Evolutionary conservation across 92 coral and sea anemone genomes (phyloP).

Genomic region (Bergia puertoricense): DNA sequence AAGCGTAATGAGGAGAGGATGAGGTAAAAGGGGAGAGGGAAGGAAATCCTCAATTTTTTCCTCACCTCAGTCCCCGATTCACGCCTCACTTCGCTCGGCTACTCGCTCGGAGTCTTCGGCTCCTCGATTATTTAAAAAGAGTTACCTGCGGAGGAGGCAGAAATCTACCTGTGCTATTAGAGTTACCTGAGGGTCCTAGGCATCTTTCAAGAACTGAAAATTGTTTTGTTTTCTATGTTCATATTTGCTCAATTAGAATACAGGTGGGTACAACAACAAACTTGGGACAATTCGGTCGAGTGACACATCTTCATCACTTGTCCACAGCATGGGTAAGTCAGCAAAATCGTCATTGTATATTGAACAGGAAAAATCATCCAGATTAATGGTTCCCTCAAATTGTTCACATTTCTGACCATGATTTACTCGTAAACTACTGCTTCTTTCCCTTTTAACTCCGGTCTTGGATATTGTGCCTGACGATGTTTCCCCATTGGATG

Average conservation of each 20-base stretch:
- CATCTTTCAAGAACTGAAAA: background rate
- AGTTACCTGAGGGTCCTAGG: too few species aligned
- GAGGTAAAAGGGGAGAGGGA: too few species aligned
- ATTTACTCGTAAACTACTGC: background rate
- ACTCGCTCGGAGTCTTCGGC: too few species aligned
- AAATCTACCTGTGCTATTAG: too few species aligned
- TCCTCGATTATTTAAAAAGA: too few species aligned
- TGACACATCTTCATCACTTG: background rate
- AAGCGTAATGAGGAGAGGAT: too few species aligned
- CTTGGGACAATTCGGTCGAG: conserved; percentile 9
- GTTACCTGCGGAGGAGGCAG: too few species aligned
- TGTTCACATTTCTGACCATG: background rate
- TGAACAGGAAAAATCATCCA: background rate
- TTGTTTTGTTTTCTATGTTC: background rate
- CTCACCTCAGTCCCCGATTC: too few species aligned
- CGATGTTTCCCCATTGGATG: background rate
- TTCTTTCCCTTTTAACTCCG: background rate
- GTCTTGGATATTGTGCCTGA: background rate
- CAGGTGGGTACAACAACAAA: background rate
- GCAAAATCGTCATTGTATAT: background rate
- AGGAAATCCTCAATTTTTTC: too few species aligned
- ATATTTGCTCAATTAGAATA: background rate
- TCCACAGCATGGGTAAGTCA: conserved; percentile 1
- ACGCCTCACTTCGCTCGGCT: too few species aligned
- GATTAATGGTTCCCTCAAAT: background rate